A percentile compares a stretch with the other conserved stretches of the same genome.
Conservation (phyloP, 2,888 invertebrate species). For the Odontothrips loti region DNA sequence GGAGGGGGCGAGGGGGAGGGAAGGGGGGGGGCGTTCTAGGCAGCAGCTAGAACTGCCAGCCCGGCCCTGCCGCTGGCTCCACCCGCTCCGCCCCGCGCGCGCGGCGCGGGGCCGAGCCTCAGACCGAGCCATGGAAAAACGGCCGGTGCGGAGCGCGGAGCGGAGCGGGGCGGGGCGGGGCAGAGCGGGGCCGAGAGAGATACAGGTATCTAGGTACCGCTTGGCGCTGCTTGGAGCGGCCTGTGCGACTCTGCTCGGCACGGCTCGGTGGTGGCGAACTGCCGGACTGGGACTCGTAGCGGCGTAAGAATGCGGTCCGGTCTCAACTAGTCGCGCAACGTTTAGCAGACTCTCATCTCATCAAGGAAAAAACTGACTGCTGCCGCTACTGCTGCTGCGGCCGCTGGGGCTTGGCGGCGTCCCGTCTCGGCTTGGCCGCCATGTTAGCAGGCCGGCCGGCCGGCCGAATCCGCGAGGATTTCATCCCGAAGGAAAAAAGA, state of each 20-base stretch:
- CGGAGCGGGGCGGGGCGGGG: background rate
- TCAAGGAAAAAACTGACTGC: slow-evolving; percentile 5
- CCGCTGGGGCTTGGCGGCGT: background rate
- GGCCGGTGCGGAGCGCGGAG: background rate
- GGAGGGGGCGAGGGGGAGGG: no score
- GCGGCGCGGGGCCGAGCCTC: no score
- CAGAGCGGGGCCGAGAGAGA: background rate
- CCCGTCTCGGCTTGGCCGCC: background rate
- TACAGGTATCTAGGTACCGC: background rate
- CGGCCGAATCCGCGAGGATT: background rate
- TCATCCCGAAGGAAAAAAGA: no score
- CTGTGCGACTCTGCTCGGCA: background rate
- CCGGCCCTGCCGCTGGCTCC: no score
- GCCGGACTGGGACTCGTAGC: slow-evolving; percentile 5
- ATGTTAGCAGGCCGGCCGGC: background rate
- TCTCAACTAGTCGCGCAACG: slow-evolving; percentile 24
- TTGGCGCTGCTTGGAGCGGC: background rate
- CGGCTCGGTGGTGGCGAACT: background rate
- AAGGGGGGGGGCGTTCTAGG: no score
- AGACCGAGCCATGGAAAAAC: no score
- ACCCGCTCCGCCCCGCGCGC: no score
- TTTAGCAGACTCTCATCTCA: slow-evolving; percentile 24
- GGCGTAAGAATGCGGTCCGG: slow-evolving; percentile 22
- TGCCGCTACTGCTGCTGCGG: background rate
- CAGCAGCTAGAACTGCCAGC: no score